Evolutionary conservation across 2,797 vertebrate genomes (phyloP).

Genomic region (Podarcis siculus): DNA sequence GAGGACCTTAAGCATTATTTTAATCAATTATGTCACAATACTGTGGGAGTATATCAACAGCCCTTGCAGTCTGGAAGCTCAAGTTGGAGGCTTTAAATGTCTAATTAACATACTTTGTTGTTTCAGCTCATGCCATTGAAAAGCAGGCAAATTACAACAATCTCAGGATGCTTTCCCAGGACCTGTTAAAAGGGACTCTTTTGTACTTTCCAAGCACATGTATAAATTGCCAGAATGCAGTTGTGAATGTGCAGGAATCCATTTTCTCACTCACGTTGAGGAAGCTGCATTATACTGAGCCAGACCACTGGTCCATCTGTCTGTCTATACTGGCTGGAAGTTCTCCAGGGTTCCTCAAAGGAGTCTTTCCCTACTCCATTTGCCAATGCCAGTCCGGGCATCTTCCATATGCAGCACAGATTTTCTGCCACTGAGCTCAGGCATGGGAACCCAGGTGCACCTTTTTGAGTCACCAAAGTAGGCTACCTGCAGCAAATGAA

Average conservation of each 20-base stretch:
- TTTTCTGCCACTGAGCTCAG: no score
- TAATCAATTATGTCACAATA: conserved; percentile 55
- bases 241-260: background rate
- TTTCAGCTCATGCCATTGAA: conserved; percentile 21
- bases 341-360: no score
- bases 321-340: no score
- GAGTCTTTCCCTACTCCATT: no score
- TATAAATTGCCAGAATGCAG: background rate
- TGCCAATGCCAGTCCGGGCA: no score
- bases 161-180: conserved; percentile 24
- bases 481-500: no score
- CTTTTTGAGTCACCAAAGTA: no score
- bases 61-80: background rate
- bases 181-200: background rate
- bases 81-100: conserved; percentile 32
- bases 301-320: no score
- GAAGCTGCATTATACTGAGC: no score
- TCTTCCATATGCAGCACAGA: no score
- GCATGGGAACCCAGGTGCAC: no score
- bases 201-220: background rate
- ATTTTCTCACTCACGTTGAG: background rate
- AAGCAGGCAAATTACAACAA: background rate
- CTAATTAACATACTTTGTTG: conserved; percentile 31
- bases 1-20: conserved; percentile 58
- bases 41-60: conserved; percentile 14